Percentiles rank a stretch among this genome's conserved stretches.
These are phyloP conservation scores for Phalacrocorax aristotelis DNA, from an alignment of 2,113 vertebrate species.

Conservation along the genomic window DNA sequence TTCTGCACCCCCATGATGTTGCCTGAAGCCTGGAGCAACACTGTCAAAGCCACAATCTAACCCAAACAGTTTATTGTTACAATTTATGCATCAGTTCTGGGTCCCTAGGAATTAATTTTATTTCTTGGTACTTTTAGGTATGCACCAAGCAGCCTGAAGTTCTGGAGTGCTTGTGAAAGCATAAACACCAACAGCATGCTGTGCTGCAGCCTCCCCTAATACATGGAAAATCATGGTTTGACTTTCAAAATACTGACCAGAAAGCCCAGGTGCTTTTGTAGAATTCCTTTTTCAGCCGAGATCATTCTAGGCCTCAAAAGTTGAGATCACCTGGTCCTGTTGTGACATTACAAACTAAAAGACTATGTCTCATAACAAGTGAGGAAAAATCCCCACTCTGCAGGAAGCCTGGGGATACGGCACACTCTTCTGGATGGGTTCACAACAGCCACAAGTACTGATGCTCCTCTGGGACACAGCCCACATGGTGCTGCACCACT, in stretches of 20 bases:
- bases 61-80: not conserved
- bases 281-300: not conserved
- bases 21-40: not conserved
- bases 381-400: not conserved
- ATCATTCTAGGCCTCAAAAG: not conserved
- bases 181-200: not conserved
- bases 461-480: not conserved
- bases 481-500: accelerated
- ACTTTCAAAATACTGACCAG: not conserved
- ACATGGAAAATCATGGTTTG: not conserved
- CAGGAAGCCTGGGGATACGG: not conserved
- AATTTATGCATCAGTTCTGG: not conserved
- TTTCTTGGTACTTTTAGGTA: not conserved
- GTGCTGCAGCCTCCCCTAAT: not conserved
- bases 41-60: not conserved
- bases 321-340: not conserved
- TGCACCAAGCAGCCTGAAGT: not conserved
- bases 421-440: not conserved
- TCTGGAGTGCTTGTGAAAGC: not conserved
- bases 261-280: not conserved
- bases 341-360: not conserved
- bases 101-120: not conserved
- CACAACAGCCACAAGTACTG: no score
- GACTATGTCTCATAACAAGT: not conserved
- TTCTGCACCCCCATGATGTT: not conserved